Evolutionary conservation across 2,888 invertebrate genomes (phyloP).

Genomic region (Oxytorus armatus): DNA sequence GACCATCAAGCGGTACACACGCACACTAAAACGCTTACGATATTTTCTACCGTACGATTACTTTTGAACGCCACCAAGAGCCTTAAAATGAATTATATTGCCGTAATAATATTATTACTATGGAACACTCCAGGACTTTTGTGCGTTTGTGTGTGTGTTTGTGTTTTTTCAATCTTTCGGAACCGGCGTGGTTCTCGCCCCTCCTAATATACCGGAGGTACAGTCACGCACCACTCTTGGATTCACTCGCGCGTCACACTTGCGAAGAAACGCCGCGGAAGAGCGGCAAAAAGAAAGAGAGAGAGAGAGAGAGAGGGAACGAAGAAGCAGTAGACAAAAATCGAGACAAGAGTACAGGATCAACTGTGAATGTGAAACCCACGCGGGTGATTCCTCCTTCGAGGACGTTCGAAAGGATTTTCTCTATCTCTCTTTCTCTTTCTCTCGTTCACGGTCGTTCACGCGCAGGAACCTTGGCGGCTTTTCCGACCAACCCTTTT

Average conservation of each 20-base stretch:
- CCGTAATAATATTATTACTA: not conserved
- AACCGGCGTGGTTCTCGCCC: slow-evolving; percentile 32
- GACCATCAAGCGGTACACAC: slow-evolving; percentile 69
- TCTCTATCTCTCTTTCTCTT: slow-evolving; percentile 19
- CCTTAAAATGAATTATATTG: not conserved
- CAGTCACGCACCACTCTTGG: not conserved
- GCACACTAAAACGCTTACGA: not conserved
- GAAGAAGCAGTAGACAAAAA: slow-evolving; percentile 5
- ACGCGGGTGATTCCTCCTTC: slow-evolving; percentile 26
- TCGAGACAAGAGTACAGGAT: slow-evolving; percentile 10
- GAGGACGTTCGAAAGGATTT: slow-evolving; percentile 50
- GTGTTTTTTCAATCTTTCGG: slow-evolving; percentile 14
- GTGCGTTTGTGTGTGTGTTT: not conserved
- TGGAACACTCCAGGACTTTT: not conserved
- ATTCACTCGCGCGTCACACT: slow-evolving; percentile 22
- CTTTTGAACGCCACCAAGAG: slow-evolving; percentile 5
- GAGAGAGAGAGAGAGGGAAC: slow-evolving; percentile 5
- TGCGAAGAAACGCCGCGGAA: not conserved
- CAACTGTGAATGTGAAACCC: slow-evolving; percentile 33
- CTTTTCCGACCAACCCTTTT: slow-evolving; percentile 63
- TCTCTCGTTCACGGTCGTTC: slow-evolving; percentile 62
- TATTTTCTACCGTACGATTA: slow-evolving; percentile 8
- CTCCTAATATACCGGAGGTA: not conserved
- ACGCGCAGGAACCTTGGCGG: slow-evolving; percentile 60
- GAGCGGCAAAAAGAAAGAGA: slow-evolving; percentile 1